Percentiles rank a stretch among this genome's conserved stretches.
Conservation (phyloP, 2,113 vertebrate species). For the Atractosteus spatula region DNA sequence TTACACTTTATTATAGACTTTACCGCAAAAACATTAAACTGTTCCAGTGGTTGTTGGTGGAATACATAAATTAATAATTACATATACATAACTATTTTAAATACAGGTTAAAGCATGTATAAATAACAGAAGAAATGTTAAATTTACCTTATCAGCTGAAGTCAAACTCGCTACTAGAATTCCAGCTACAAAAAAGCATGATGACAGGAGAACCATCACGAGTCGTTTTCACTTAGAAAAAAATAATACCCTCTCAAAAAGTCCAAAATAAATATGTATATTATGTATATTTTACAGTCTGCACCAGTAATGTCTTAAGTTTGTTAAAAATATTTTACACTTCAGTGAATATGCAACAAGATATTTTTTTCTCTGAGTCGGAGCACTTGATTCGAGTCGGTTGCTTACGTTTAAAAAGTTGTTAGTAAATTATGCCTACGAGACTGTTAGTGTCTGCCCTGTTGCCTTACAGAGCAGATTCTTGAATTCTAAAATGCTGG, state of each 20-base stretch:
- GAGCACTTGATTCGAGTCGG: slow-evolving; percentile 48
- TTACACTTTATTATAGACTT: no score
- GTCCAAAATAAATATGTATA: no score
- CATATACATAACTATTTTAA: no score
- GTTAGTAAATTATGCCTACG: slow-evolving; percentile 47
- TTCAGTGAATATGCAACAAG: slow-evolving; percentile 36
- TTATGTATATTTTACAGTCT: no score
- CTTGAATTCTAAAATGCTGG: slow-evolving; percentile 46
- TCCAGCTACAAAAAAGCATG: slow-evolving; percentile 71
- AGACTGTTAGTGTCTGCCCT: slow-evolving; percentile 30
- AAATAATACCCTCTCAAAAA: slow-evolving; percentile 33
- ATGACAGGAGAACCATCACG: slow-evolving; percentile 83
- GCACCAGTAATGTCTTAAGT: neutral
- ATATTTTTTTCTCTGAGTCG: slow-evolving; percentile 33
- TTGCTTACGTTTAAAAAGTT: slow-evolving; percentile 40
- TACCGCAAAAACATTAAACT: no score
- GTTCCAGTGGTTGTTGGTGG: no score
- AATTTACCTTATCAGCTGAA: slow-evolving; percentile 81
- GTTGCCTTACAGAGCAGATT: slow-evolving; percentile 59
- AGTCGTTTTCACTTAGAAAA: slow-evolving; percentile 51
- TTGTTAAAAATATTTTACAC: slow-evolving; percentile 35
- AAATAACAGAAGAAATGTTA: neutral
- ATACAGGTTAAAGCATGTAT: no score
- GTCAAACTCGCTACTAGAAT: slow-evolving; percentile 66
- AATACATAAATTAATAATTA: no score